Conservation (phyloP, 2,113 vertebrate genomes). For the Cephalopholis sonnerati region DNA sequence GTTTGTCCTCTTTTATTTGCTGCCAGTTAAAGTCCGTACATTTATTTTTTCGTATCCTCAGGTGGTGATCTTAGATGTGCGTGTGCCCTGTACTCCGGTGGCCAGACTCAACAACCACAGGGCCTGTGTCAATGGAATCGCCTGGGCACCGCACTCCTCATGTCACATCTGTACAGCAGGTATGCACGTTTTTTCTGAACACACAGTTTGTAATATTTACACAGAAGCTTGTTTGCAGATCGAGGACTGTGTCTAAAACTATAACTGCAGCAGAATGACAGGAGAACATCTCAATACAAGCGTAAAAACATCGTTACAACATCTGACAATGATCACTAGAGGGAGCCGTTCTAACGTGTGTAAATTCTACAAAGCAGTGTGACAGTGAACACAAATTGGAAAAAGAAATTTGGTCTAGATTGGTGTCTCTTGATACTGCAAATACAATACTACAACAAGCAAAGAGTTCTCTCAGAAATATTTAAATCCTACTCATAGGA, state of each 20-base stretch:
- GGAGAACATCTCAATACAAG: not conserved
- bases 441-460: not conserved
- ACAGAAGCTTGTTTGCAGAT: not conserved
- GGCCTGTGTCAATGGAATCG: constrained; percentile 93
- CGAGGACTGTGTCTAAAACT: not conserved
- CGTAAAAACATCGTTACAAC: not conserved
- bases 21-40: not conserved
- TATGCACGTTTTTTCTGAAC: constrained; percentile 44
- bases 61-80: constrained; percentile 94
- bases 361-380: not conserved
- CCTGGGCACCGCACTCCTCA: constrained; percentile 95
- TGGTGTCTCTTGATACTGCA: not conserved
- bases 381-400: not conserved
- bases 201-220: not conserved
- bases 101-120: constrained; percentile 95
- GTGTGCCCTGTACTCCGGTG: constrained; percentile 94
- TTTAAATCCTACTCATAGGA: no score
- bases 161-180: constrained; percentile 96
- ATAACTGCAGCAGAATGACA: not conserved
- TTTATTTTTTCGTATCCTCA: constrained; percentile 39
- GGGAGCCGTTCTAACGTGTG: not conserved
- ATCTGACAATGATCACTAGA: constrained; percentile 10
- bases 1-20: not conserved
- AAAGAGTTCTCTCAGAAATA: no score
- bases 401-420: no score